Evolutionary conservation across 2,888 invertebrate species (phyloP).

Genomic region (Danaus chrysippus): DNA sequence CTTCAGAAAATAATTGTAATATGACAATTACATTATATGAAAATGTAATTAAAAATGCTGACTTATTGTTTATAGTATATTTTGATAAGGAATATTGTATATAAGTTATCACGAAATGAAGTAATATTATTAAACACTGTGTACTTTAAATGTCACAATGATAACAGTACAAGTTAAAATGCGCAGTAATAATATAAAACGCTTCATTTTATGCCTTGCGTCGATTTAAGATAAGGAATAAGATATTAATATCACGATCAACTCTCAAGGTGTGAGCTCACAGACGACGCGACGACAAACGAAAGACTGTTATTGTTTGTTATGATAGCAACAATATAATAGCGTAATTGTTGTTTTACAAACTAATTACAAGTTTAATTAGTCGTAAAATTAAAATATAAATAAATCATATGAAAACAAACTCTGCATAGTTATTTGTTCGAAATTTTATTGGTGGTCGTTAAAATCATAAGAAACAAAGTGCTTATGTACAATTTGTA

Average conservation of each 20-base stretch:
- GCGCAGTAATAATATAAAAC: not conserved
- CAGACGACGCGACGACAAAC: constrained; percentile 63
- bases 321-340: constrained; percentile 35
- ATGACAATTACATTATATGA: no score
- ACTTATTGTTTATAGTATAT: no score
- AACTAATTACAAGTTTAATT: not conserved
- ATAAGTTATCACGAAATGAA: no score
- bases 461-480: no score
- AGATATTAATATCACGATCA: constrained; percentile 54
- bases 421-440: no score
- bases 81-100: no score
- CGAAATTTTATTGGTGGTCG: no score
- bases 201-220: constrained; percentile 17
- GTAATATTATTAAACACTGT: not conserved
- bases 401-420: no score
- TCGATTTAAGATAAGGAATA: constrained; percentile 37
- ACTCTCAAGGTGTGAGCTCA: constrained; percentile 63
- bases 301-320: constrained; percentile 53
- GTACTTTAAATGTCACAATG: not conserved
- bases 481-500: no score
- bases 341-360: constrained; percentile 18
- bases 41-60: no score
- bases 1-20: not conserved
- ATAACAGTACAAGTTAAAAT: not conserved
- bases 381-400: no score